phyloP scores from a whole-genome alignment of 2,888 invertebrate genomes.

The Scaptomyza parva region DNA sequence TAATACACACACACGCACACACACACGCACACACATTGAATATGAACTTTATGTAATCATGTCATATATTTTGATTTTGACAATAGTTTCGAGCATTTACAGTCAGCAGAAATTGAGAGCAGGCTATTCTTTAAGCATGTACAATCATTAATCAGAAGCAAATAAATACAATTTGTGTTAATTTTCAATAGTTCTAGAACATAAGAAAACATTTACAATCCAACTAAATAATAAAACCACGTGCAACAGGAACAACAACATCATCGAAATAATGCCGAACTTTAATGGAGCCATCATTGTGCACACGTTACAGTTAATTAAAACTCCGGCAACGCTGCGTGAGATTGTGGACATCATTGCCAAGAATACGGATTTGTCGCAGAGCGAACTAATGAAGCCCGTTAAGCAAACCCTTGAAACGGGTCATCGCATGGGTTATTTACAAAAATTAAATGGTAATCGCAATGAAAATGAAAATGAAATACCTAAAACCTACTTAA shows the following conservation, averaged over 20 bases:
- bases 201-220: slow-evolving; percentile 9
- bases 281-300: slow-evolving; percentile 67
- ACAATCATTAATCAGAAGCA: background rate
- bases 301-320: slow-evolving; percentile 59
- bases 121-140: background rate
- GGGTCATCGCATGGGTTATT: slow-evolving; percentile 53
- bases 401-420: slow-evolving; percentile 63
- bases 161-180: background rate
- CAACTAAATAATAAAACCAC: background rate
- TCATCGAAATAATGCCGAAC: slow-evolving; percentile 53
- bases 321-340: slow-evolving; percentile 60
- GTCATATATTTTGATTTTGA: too few relatives aligned
- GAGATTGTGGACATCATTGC: slow-evolving; percentile 61
- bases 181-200: slow-evolving; percentile 31
- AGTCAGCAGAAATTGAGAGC: slow-evolving; percentile 3
- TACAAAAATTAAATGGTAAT: slow-evolving; percentile 65
- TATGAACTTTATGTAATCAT: background rate
- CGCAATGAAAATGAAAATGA: background rate
- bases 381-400: slow-evolving; percentile 50
- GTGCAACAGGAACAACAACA: background rate
- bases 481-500: background rate
- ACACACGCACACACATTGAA: too few relatives aligned
- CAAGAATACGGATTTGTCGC: slow-evolving; percentile 51
- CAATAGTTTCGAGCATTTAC: background rate
- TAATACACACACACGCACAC: background rate